A percentile compares a stretch with the other conserved stretches of the same genome.
These are phyloP conservation scores for Andrena chrysosceles DNA, from an alignment of 2,888 invertebrate genomes.

Conservation along the genomic window DNA sequence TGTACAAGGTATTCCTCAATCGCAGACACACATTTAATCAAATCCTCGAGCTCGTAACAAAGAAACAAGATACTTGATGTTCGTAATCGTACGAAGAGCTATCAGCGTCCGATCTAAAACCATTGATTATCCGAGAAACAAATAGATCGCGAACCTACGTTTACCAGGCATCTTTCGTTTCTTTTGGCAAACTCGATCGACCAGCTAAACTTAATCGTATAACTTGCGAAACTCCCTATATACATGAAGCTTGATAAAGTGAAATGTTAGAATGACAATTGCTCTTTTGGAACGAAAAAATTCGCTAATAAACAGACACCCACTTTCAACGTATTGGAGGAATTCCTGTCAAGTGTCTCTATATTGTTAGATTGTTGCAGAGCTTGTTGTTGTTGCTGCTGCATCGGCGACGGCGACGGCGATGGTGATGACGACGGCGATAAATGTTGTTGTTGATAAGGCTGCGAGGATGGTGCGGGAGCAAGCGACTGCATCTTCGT, in stretches of 20 bases:
- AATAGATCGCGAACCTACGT: neutral
- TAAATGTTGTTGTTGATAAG: constrained; percentile 42
- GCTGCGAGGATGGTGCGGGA: constrained; percentile 46
- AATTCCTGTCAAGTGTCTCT: constrained; percentile 83
- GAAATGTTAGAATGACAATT: neutral
- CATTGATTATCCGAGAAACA: neutral
- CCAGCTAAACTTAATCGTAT: neutral
- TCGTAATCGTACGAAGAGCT: neutral
- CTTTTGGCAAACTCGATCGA: neutral
- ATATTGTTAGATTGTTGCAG: constrained; percentile 80
- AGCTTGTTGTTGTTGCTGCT: constrained; percentile 66
- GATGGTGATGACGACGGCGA: constrained; percentile 32
- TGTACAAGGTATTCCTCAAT: neutral
- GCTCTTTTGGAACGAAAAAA: neutral
- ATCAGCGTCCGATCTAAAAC: neutral
- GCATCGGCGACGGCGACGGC: constrained; percentile 38
- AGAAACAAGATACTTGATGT: neutral
- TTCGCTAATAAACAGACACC: neutral
- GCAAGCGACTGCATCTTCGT: constrained; percentile 61
- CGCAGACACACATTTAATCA: neutral
- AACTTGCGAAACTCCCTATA: neutral
- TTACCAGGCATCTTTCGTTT: neutral
- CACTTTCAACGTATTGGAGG: constrained; percentile 84
- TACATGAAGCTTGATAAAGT: neutral
- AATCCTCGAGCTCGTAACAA: neutral